Percentiles rank a stretch among this genome's conserved stretches.
These are phyloP conservation scores for Phengaris arion DNA, from an alignment of 2,888 invertebrate genomes.

Conservation along the genomic window DNA sequence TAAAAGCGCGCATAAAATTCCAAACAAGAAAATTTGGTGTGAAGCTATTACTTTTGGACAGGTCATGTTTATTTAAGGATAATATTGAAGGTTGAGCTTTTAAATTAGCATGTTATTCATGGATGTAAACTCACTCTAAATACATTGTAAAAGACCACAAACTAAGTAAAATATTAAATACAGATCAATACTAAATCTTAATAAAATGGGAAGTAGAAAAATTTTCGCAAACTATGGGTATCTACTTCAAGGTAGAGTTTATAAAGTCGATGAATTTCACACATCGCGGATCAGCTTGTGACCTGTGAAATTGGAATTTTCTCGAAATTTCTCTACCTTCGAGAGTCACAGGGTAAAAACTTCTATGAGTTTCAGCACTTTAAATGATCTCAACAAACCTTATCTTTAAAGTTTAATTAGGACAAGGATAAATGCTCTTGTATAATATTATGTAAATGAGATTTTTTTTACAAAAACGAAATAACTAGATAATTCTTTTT, in stretches of 20 bases:
- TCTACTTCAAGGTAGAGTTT: neutral
- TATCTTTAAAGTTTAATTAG: slow-evolving; percentile 41
- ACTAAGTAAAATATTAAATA: no score
- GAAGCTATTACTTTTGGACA: neutral
- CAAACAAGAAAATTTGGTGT: neutral
- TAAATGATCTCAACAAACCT: slow-evolving; percentile 43
- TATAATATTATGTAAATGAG: neutral
- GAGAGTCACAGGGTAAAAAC: slow-evolving; percentile 44
- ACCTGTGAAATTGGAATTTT: slow-evolving; percentile 61
- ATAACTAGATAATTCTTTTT: neutral
- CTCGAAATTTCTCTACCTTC: slow-evolving; percentile 48
- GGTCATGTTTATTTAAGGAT: neutral
- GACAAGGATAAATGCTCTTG: slow-evolving; percentile 35
- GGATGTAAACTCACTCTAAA: no score
- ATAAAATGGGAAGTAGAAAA: neutral
- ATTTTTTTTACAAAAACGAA: neutral
- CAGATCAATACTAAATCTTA: no score
- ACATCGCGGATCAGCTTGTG: slow-evolving; percentile 43
- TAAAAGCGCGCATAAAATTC: neutral
- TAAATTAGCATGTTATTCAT: neutral
- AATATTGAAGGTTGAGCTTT: neutral
- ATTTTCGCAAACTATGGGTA: neutral
- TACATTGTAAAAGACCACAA: no score
- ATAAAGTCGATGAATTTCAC: slow-evolving; percentile 38
- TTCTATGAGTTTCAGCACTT: neutral